Evolutionary conservation across 1,140 invertebrate genomes (phyloP).

Genomic region (Zaprionus davidi): DNA sequence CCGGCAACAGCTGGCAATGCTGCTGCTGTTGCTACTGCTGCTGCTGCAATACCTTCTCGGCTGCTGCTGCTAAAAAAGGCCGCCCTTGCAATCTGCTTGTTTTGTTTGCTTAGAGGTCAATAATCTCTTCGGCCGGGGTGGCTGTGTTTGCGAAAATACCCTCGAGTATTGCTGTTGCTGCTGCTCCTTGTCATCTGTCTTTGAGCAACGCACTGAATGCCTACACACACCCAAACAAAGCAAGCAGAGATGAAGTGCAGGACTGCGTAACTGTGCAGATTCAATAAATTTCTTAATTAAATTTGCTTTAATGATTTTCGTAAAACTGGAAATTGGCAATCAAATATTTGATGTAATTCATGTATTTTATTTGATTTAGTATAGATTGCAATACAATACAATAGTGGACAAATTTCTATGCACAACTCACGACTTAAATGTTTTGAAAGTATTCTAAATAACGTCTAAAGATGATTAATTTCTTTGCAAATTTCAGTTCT

Average conservation of each 20-base stretch:
- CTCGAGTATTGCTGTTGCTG: not conserved
- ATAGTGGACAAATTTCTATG: no score
- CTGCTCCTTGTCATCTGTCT: constrained; percentile 1
- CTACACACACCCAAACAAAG: not conserved
- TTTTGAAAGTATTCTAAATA: no score
- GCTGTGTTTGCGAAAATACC: constrained; percentile 38
- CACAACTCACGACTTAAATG: no score
- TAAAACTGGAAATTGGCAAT: no score
- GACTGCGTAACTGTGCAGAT: not conserved
- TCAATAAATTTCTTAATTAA: not conserved
- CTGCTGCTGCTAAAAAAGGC: constrained; percentile 42
- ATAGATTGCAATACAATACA: no score
- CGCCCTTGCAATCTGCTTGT: constrained; percentile 43
- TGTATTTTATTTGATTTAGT: no score
- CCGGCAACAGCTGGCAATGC: constrained; percentile 49
- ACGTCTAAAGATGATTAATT: no score
- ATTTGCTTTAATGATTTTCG: no score
- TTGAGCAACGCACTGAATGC: not conserved
- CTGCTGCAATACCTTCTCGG: constrained; percentile 11
- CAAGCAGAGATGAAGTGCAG: not conserved
- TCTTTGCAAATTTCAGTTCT: not conserved
- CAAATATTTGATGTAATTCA: no score
- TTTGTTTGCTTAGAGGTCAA: constrained; percentile 72
- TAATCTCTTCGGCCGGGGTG: constrained; percentile 67
- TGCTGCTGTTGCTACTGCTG: constrained; percentile 20